phyloP scores from a whole-genome alignment of 1,140 invertebrate genomes.

The Drosophila punjabiensis region DNA sequence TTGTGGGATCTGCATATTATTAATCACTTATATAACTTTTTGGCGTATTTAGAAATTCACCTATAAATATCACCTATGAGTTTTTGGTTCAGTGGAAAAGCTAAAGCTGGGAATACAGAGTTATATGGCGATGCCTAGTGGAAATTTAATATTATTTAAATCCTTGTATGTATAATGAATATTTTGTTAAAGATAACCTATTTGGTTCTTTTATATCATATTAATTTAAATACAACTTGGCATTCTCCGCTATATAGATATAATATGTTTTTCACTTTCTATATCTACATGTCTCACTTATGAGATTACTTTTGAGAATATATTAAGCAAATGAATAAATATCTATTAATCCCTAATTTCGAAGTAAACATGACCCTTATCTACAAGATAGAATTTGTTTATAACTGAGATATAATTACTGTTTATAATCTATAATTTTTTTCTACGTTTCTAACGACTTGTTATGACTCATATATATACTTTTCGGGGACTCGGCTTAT shows the following conservation, averaged over 20 bases:
- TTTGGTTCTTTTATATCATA: background rate
- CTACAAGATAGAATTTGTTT: background rate
- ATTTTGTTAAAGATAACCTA: background rate
- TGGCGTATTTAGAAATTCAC: too few species aligned
- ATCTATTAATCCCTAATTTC: background rate
- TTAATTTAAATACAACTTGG: background rate
- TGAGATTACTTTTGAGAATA: background rate
- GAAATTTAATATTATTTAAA: background rate
- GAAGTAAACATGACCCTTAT: background rate
- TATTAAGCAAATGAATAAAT: background rate
- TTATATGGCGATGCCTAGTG: background rate
- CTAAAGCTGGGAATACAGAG: background rate
- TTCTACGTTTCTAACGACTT: background rate
- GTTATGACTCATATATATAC: background rate
- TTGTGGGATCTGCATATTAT: too few species aligned
- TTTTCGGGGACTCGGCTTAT: background rate
- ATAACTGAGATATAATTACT: background rate
- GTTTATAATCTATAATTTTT: slow-evolving; percentile 1
- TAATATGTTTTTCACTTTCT: background rate
- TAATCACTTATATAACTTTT: too few species aligned
- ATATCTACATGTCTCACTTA: background rate
- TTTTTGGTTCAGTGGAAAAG: background rate
- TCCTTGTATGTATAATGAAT: background rate
- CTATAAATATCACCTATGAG: background rate
- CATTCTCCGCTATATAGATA: background rate